Evolutionary conservation across 2,888 invertebrate species (phyloP), one percentile per base, ranked within the genome.

Genomic region (Adineta ricciae): DNA sequence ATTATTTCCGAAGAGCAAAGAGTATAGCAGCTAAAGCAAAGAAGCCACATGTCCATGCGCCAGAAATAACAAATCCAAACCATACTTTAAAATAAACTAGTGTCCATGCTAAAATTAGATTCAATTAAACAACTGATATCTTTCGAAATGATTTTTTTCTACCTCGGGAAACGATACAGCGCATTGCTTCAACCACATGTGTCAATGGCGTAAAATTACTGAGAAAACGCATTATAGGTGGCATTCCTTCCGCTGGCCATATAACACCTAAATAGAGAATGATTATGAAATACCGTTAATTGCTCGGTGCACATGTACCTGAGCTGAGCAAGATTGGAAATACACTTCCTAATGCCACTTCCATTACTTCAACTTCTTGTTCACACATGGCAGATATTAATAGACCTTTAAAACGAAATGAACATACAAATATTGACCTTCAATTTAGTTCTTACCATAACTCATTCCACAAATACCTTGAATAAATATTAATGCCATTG

Each of bases 231-330:
- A 97, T 91, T 86, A 94, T 92, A 88, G 93, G 92, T 2, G 96
- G 96, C 95, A 97, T 96, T 86, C 96, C 96, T 90, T 97, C 96
- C 87, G 96, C 94, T 86, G 97, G 96, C 97, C 97, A 97, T 89
- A 97, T 95, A 64, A 96, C 96, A 86, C 96, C 96, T 93, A 88
- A 2, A 88, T 87, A 21, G 11, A 16, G 9, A 21, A 21, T n/a
- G n/a, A 21, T 14, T 7, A 21, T 52, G 16, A 21, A 52, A 52
- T 5, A 1, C 19, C 24, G 41, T 46, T 50, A 16, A 27, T 19
- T 36, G 8, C 49, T 24, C 32, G 0, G 36, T 8, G 4, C 38
- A 19, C n/a, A 91, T 93, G 92, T 90, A 95, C 95, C 96, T 88
- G 95, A 95, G 83, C 96, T 93, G 86, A 97, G 92, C 36, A 97